These are phyloP conservation scores for Scotopteryx bipunctaria DNA, from an alignment of 2,888 invertebrate species.

Conservation along the genomic window DNA sequence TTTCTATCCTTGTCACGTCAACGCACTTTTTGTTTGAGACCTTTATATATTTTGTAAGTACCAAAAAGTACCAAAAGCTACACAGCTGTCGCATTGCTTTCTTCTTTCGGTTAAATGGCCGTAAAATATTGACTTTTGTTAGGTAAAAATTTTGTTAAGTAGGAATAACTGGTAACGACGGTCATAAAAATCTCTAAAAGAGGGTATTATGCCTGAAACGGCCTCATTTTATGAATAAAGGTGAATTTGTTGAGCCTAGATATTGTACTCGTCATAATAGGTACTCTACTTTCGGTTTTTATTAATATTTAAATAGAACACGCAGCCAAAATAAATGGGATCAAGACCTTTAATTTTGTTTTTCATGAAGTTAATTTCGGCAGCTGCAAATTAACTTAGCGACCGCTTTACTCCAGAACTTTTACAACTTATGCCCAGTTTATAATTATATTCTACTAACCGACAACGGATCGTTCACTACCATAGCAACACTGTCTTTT, in stretches of 20 bases:
- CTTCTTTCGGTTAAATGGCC: slow-evolving; percentile 23
- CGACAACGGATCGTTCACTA: too few species aligned
- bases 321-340: too few species aligned
- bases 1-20: slow-evolving; percentile 35
- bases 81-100: slow-evolving; percentile 31
- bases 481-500: too few species aligned
- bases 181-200: slow-evolving; percentile 25
- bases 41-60: slow-evolving; percentile 31
- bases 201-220: slow-evolving; percentile 21
- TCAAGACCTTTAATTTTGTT: too few species aligned
- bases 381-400: too few species aligned
- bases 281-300: slow-evolving; percentile 1
- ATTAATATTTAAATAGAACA: background rate
- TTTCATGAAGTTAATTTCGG: too few species aligned
- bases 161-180: slow-evolving; percentile 26
- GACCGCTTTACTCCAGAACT: too few species aligned
- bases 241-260: slow-evolving; percentile 16
- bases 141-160: slow-evolving; percentile 27
- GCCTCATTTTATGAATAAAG: slow-evolving; percentile 21
- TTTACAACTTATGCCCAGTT: too few species aligned
- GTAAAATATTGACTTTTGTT: slow-evolving; percentile 28
- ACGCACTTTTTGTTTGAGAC: slow-evolving; percentile 33
- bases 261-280: slow-evolving; percentile 3
- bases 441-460: too few species aligned
- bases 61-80: slow-evolving; percentile 21